Base-by-base conservation (phyloP, 2,888 invertebrate genomes). In the Tiphia femorata region DNA sequence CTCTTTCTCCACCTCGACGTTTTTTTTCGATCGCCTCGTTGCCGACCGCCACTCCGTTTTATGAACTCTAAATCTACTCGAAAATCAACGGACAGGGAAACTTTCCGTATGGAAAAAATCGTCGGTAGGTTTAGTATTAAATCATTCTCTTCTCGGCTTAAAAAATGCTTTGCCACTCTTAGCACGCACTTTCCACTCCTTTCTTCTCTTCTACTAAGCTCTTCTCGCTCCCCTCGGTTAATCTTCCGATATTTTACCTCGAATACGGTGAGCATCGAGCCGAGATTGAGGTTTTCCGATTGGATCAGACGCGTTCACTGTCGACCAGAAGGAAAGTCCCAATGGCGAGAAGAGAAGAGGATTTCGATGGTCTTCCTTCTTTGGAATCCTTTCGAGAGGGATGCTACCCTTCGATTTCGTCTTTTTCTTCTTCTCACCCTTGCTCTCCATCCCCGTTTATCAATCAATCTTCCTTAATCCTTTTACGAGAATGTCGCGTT, bases 11-110 rank as follows among this genome's bases (percentile, higher is more conserved):
- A 37, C 37, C 16, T 17, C 37, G 14, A 37, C 16, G 10, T 10
- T 56, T 60, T 57, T 62, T 57, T 61, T 59, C 58, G 59, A 65
- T 64, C 42, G 46, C 29, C 49, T 37, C 14, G 17, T 60, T 37
- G 40, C 52, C 38, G 16, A n/a, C 16, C 16, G 20, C 35, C 6
- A 4, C 37, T 37, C 14, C 46, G 50, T 47, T 42, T 49, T 51
- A 55, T 51, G 33, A 44, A 16, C 17, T 20, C 30, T 19, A 42
- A 37, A 14, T 49, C 48, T 47, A 41, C 46, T 14, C 14, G 25
- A 17, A 23, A 20, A 46, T n/a, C n/a, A n/a, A n/a, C n/a, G n/a
- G n/a, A n/a, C n/a, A n/a, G n/a, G n/a, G n/a, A n/a, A n/a, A n/a
- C n/a, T n/a, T n/a, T n/a, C n/a, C n/a, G n/a, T n/a, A n/a, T n/a